Base-by-base conservation (phyloP, 2,113 vertebrate species). In the Grus americana region DNA sequence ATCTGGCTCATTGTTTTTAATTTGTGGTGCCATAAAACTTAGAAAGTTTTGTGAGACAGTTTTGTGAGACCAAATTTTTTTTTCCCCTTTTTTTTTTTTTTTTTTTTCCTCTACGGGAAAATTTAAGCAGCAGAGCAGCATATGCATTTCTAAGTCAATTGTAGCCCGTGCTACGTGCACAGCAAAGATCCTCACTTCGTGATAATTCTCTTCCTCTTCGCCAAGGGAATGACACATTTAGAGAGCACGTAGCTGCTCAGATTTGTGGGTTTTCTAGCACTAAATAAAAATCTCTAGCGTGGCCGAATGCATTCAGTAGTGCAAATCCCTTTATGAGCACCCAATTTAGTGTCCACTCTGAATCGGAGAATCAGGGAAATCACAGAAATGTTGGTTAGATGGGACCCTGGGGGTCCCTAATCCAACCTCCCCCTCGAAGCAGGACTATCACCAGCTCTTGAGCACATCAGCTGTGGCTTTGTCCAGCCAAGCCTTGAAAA, bases 181-280 rank as follows among this genome's bases (percentile, higher is more conserved):
- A 68, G 89, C 57, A 78, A 88, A 92, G 76, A 85, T 78, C 40
- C 54, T 89, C 5, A 0, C 34, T 93, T 63, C 50, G 42, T 80
- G 42, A n/a, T 83, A 79, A 62, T 74, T 79, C 74, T 65, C 68
- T 84, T 83, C 63, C 52, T 67, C 70, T 46, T 46, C 24, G 1
- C 32, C 0, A 1, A 73, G 85, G 63, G 36, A 88, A 58, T 73
- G 94, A 86, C 88, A 95, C 20, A 3, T 96, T 95, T 90, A 96
- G 78, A 70, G 90, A 95, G 74, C 93, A 95, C 6, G 0, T 57
- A 83, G 79, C 72, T 14, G 47, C 86, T 90, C 63, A 88, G 81
- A 96, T 93, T 87, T 94, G 95, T 96, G 81, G 32, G n/a, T 54
- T 92, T 93, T 88, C 85, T 86, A 90, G 46, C 79, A 94, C 93